Percentiles rank a stretch among this genome's conserved stretches.
These are phyloP conservation scores for Marisa cornuarietis DNA, from an alignment of 1,140 invertebrate genomes.

Conservation along the genomic window DNA sequence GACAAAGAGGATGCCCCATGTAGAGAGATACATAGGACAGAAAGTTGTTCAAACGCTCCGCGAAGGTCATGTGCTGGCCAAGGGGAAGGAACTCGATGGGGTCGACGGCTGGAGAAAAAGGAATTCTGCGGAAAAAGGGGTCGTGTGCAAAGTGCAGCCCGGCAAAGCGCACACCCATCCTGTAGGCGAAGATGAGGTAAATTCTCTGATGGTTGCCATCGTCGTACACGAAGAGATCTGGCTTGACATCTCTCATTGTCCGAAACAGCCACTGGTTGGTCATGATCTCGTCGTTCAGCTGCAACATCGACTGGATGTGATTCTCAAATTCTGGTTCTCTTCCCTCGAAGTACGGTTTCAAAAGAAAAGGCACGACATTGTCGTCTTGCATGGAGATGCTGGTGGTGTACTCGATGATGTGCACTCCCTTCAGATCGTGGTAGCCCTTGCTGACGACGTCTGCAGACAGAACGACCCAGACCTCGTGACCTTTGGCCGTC, in stretches of 20 bases:
- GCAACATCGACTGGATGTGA: too few species aligned
- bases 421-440: too few species aligned
- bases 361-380: too few species aligned
- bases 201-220: not conserved
- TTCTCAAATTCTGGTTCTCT: too few species aligned
- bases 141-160: slow-evolving; percentile 10
- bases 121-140: not conserved
- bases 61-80: slow-evolving; percentile 21
- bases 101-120: slow-evolving; percentile 19
- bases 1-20: not conserved
- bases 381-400: too few species aligned
- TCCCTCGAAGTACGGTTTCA: too few species aligned
- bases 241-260: not conserved
- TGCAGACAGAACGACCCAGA: too few species aligned
- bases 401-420: too few species aligned
- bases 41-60: slow-evolving; percentile 3
- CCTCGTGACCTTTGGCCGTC: too few species aligned
- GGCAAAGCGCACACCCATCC: slow-evolving; percentile 25
- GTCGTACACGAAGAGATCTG: slow-evolving; percentile 31
- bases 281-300: not conserved
- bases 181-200: slow-evolving; percentile 26
- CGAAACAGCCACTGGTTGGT: slow-evolving; percentile 7
- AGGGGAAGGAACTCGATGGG: not conserved
- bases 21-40: not conserved
- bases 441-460: too few species aligned